These are phyloP conservation scores for Hemibagrus guttatus DNA, from an alignment of 2,797 vertebrate genomes.

Conservation along the genomic window DNA sequence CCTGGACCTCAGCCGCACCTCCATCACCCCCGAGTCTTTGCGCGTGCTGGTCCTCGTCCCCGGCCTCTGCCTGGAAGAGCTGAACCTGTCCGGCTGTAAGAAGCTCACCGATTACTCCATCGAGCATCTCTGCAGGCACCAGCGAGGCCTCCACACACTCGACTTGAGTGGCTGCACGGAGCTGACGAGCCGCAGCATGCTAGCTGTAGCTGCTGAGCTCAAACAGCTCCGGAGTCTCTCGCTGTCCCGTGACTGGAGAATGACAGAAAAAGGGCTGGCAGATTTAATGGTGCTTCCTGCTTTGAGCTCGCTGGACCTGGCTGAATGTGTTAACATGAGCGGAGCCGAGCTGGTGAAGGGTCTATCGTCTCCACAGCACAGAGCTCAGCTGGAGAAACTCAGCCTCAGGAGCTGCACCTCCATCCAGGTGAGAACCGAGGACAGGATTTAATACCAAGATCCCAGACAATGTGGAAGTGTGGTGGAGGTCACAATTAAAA, in stretches of 20 bases:
- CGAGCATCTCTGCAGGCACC: conserved; percentile 74
- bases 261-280: conserved; percentile 76
- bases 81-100: conserved; percentile 77
- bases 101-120: conserved; percentile 82
- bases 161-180: conserved; percentile 82
- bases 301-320: conserved; percentile 76
- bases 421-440: conserved; percentile 70
- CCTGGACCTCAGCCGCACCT: conserved; percentile 82
- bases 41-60: conserved; percentile 72
- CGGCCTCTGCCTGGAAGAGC: conserved; percentile 72
- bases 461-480: neutral
- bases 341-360: conserved; percentile 76
- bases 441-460: neutral
- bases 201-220: conserved; percentile 69
- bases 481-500: neutral
- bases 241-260: conserved; percentile 73
- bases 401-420: conserved; percentile 81
- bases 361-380: conserved; percentile 45
- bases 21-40: conserved; percentile 77
- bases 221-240: conserved; percentile 68
- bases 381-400: conserved; percentile 70
- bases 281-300: conserved; percentile 68
- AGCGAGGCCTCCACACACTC: conserved; percentile 73
- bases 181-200: conserved; percentile 73
- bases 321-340: conserved; percentile 78